Evolutionary conservation across 2,888 invertebrate species (phyloP).

Genomic region (Aphidius colemani): DNA sequence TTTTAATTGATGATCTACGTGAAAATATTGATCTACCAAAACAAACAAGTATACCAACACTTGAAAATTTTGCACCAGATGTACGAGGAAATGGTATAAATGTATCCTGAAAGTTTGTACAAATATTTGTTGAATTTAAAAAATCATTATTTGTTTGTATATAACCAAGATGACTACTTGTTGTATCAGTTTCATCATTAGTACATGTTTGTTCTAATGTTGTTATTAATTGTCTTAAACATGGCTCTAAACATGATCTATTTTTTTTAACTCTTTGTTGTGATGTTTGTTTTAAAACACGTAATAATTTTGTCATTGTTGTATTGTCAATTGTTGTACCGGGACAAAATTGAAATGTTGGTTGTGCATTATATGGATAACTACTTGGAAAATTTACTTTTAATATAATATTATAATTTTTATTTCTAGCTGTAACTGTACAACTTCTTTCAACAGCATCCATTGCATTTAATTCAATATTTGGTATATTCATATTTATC

Average conservation of each 20-base stretch:
- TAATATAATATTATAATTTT: slow-evolving; percentile 64
- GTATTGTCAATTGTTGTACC: slow-evolving; percentile 73
- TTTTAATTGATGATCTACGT: slow-evolving; percentile 71
- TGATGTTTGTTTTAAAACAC: slow-evolving; percentile 80
- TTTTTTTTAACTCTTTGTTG: slow-evolving; percentile 83
- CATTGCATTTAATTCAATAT: slow-evolving; percentile 69
- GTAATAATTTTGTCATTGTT: slow-evolving; percentile 75
- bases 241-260: slow-evolving; percentile 85
- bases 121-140: slow-evolving; percentile 52
- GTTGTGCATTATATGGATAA: slow-evolving; percentile 73
- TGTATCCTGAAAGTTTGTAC: slow-evolving; percentile 66
- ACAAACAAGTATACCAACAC: slow-evolving; percentile 82
- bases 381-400: slow-evolving; percentile 73
- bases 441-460: slow-evolving; percentile 66
- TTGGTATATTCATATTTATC: slow-evolving; percentile 75
- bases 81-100: slow-evolving; percentile 94
- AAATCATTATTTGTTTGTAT: slow-evolving; percentile 53
- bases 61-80: slow-evolving; percentile 91
- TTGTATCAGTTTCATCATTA: slow-evolving; percentile 52
- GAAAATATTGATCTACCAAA: slow-evolving; percentile 79
- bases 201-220: slow-evolving; percentile 65
- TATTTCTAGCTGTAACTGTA: slow-evolving; percentile 64
- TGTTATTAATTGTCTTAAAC: slow-evolving; percentile 73
- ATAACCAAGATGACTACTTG: slow-evolving; percentile 47
- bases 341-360: slow-evolving; percentile 70